Evolutionary conservation across 1,140 invertebrate genomes (phyloP).

Genomic region (Hyposmocoma kahamanoa): DNA sequence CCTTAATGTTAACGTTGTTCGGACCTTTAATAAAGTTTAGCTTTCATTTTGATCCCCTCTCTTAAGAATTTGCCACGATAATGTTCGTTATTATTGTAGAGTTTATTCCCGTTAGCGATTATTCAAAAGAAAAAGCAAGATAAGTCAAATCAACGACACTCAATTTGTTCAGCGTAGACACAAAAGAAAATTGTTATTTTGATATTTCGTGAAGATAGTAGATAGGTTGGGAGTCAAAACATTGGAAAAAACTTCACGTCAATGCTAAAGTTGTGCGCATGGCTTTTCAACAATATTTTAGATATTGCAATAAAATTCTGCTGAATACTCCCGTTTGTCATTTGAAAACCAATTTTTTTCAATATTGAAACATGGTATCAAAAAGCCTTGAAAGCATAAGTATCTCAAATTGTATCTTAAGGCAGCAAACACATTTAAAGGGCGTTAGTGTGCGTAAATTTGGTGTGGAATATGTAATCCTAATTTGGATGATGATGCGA

Average conservation of each 20-base stretch:
- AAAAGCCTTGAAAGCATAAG: no score
- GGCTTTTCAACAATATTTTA: slow-evolving; percentile 46
- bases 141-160: slow-evolving; percentile 2
- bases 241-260: slow-evolving; percentile 35
- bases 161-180: no score
- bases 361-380: no score
- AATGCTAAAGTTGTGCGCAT: slow-evolving; percentile 44
- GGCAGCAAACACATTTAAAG: no score
- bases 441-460: no score
- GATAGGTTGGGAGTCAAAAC: slow-evolving; percentile 18
- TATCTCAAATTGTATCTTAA: no score
- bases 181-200: slow-evolving; percentile 46
- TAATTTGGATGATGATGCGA: no score
- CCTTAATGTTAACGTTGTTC: no score
- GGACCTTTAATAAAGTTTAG: slow-evolving; percentile 48
- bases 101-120: slow-evolving; percentile 6
- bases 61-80: slow-evolving; percentile 26
- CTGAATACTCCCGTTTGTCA: no score
- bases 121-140: slow-evolving; percentile 5
- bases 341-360: no score
- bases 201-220: slow-evolving; percentile 43
- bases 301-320: no score
- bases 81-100: slow-evolving; percentile 25
- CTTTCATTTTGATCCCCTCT: slow-evolving; percentile 24
- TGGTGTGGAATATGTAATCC: no score